Conservation (phyloP, 2,888 invertebrate genomes). For the Cephonodes hylas region DNA sequence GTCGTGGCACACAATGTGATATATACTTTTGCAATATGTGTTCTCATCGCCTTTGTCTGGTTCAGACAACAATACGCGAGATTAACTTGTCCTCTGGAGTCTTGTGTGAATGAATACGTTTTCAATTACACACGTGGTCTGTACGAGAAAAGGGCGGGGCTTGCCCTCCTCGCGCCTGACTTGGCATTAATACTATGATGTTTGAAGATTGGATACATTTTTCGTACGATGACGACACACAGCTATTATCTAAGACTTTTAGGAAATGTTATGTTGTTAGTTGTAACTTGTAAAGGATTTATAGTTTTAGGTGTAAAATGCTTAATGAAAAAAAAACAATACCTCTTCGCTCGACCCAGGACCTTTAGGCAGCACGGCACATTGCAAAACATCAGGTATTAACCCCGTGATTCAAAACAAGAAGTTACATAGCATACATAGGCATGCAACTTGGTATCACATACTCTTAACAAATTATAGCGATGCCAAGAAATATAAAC, state of each 20-base stretch:
- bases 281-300: not conserved
- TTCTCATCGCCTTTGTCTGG: conserved; percentile 12
- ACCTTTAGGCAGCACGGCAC: too few species aligned
- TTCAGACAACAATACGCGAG: conserved; percentile 11
- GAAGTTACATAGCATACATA: too few species aligned
- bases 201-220: conserved; percentile 26
- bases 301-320: too few species aligned
- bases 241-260: too few species aligned
- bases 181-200: conserved; percentile 22
- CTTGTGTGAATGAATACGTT: conserved; percentile 41
- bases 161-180: conserved; percentile 22
- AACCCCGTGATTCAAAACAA: too few species aligned
- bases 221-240: conserved; percentile 9
- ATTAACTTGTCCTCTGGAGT: conserved; percentile 12
- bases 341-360: too few species aligned
- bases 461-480: too few species aligned
- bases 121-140: conserved; percentile 50
- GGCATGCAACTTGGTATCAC: too few species aligned
- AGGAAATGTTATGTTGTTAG: not conserved
- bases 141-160: conserved; percentile 34
- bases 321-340: too few species aligned
- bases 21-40: not conserved
- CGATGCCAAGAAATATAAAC: not conserved
- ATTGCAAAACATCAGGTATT: too few species aligned
- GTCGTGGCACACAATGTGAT: not conserved